Evolutionary conservation across 2,797 vertebrate species (phyloP).

Genomic region (Lacerta bilineata): DNA sequence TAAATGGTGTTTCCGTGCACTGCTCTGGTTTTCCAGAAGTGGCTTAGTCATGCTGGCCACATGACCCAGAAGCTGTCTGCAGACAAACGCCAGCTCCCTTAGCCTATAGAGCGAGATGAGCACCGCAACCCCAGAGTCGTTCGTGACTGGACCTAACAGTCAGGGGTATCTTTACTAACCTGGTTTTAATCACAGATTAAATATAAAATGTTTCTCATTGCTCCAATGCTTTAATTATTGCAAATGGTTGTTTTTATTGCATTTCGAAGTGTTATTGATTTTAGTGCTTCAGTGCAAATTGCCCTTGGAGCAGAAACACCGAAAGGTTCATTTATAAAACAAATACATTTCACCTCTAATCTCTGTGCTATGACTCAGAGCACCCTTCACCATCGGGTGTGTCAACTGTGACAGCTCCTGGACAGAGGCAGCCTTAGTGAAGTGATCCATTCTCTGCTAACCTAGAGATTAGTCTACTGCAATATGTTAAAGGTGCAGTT

Average conservation of each 20-base stretch:
- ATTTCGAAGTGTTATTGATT: neutral
- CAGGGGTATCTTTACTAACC: neutral
- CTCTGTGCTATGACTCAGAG: neutral
- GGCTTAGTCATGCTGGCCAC: no score
- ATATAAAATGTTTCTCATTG: neutral
- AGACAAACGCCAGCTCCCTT: no score
- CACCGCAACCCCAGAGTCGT: no score
- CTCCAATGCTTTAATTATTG: neutral
- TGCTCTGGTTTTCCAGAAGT: no score
- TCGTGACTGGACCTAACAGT: no score
- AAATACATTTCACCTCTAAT: neutral
- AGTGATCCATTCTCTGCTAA: neutral
- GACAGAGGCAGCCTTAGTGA: neutral
- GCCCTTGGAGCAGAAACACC: neutral
- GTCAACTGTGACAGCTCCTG: neutral
- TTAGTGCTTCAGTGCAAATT: neutral
- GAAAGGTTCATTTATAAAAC: neutral
- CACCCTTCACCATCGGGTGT: neutral
- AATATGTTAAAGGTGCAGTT: neutral
- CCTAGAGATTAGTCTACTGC: neutral
- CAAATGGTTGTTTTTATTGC: neutral
- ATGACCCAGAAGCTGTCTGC: no score
- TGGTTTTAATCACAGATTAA: neutral
- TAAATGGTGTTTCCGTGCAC: no score
- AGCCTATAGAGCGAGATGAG: no score